Evolutionary conservation across 2,797 vertebrate genomes (phyloP).

Genomic region (Ptychobarbus kaznakovi): DNA sequence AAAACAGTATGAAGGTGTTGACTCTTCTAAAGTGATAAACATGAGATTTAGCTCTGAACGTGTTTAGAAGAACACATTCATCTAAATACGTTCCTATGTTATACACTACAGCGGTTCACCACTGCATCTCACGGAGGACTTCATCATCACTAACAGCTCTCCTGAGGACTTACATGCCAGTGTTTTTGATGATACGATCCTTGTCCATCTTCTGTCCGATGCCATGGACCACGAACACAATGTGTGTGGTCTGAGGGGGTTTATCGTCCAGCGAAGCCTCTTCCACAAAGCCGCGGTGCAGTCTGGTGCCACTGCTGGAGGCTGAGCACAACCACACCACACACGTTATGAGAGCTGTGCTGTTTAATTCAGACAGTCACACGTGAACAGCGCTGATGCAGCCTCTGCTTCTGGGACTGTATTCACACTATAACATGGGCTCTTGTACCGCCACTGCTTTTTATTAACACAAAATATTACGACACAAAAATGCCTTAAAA

Average conservation of each 20-base stretch:
- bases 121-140: background rate
- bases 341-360: background rate
- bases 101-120: background rate
- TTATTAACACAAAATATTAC: background rate
- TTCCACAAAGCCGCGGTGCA: conserved; percentile 96
- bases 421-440: background rate
- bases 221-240: conserved; percentile 97
- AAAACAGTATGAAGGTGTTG: background rate
- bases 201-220: conserved; percentile 99
- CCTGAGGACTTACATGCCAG: conserved; percentile 90
- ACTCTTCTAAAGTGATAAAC: background rate
- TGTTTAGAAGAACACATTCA: background rate
- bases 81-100: background rate
- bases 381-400: background rate
- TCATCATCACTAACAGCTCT: background rate
- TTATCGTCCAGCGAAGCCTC: conserved; percentile 96
- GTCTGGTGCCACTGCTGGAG: conserved; percentile 95
- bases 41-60: background rate
- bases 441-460: background rate
- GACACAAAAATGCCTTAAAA: background rate
- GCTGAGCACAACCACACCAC: conserved; percentile 73
- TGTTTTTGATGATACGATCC: conserved; percentile 98
- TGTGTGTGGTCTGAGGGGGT: conserved; percentile 92
- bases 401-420: background rate
- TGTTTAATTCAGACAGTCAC: background rate